phyloP scores from a whole-genome alignment of 2,113 vertebrate genomes.

The Boulengeromyrus knoepffleri region DNA sequence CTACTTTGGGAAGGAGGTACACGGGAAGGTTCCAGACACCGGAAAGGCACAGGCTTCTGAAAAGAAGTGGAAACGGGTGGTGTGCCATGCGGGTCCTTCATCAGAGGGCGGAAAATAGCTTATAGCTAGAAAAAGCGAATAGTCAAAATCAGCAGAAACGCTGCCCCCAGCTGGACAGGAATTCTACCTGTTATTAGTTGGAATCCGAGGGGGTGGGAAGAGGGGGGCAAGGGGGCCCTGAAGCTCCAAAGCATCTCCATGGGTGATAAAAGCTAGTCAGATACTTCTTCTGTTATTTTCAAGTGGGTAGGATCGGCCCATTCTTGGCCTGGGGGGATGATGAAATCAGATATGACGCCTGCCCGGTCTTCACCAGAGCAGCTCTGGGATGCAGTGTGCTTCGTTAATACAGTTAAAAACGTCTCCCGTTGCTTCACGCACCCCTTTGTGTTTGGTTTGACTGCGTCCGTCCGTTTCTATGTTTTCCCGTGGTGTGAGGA shows the following conservation, averaged over 20 bases:
- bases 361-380: background rate
- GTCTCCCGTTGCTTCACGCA: background rate
- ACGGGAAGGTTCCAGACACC: background rate
- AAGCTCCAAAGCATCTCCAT: background rate
- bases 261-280: slow-evolving; percentile 1
- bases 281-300: background rate
- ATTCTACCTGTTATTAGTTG: background rate
- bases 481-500: background rate
- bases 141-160: background rate
- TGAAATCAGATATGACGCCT: background rate
- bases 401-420: background rate
- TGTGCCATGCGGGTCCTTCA: background rate
- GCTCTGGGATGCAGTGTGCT: background rate
- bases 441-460: background rate
- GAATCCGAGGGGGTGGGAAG: background rate
- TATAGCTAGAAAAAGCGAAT: background rate
- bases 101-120: background rate
- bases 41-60: background rate
- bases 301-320: background rate
- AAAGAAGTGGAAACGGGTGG: background rate
- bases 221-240: background rate
- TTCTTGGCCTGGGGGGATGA: background rate
- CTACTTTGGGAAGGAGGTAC: background rate
- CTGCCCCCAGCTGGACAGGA: background rate
- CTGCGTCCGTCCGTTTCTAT: background rate